phyloP scores from a whole-genome alignment of 2,888 invertebrate genomes.

The Acrobasis consociella region DNA sequence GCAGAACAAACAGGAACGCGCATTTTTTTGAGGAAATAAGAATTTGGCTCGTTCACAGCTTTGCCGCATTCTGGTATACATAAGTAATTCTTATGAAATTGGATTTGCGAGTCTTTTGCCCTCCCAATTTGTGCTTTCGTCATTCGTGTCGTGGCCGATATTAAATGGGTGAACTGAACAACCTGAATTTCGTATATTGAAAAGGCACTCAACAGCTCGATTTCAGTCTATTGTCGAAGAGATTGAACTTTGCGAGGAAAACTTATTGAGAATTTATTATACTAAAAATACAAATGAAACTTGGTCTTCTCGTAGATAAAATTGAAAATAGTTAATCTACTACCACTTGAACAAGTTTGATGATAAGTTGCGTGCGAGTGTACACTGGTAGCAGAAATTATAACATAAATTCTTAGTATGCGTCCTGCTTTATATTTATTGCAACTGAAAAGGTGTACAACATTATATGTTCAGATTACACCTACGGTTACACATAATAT shows the following conservation, averaged over 20 bases:
- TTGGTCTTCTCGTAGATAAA: background rate
- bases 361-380: too few species aligned
- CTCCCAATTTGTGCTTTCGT: constrained; percentile 34
- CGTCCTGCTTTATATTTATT: too few species aligned
- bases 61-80: constrained; percentile 39
- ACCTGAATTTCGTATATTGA: background rate
- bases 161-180: constrained; percentile 13
- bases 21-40: constrained; percentile 37
- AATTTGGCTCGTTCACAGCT: constrained; percentile 42
- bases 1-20: background rate
- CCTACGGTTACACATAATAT: too few species aligned
- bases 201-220: background rate
- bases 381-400: too few species aligned
- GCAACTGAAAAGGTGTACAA: too few species aligned
- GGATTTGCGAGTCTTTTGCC: constrained; percentile 41
- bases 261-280: background rate
- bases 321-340: too few species aligned
- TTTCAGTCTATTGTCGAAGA: background rate
- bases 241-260: background rate
- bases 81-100: constrained; percentile 48
- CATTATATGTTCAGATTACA: too few species aligned
- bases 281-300: background rate
- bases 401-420: too few species aligned
- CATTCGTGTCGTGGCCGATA: constrained; percentile 30
- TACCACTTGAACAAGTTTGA: too few species aligned